Evolutionary conservation across 2,888 invertebrate species (phyloP).

Genomic region (Drepanosiphum platanoidis): DNA sequence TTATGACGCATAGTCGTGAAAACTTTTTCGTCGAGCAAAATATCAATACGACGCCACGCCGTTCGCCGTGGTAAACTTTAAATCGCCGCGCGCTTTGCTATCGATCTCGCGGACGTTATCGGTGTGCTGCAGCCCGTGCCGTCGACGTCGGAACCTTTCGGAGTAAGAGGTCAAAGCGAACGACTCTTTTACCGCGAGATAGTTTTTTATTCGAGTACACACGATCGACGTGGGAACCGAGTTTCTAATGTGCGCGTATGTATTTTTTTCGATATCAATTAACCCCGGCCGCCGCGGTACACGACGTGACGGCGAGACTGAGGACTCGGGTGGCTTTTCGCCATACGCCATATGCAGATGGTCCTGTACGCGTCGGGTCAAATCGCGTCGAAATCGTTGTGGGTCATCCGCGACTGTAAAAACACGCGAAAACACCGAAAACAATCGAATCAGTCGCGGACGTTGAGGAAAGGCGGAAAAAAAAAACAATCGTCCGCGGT

Average conservation of each 20-base stretch:
- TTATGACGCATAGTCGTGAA: background rate
- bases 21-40: background rate
- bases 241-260: background rate
- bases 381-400: too few species aligned
- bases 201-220: background rate
- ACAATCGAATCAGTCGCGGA: background rate
- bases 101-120: background rate
- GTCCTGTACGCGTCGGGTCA: background rate
- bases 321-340: too few species aligned
- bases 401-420: background rate
- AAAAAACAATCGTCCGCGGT: background rate
- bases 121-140: background rate
- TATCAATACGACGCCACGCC: background rate
- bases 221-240: background rate
- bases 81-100: background rate
- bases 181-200: too few species aligned
- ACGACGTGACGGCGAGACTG: background rate
- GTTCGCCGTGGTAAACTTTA: too few species aligned
- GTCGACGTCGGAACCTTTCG: background rate
- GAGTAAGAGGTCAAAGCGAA: background rate
- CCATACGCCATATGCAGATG: background rate
- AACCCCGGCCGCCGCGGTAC: too few species aligned
- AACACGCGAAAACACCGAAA: background rate
- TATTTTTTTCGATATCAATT: background rate
- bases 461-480: too few species aligned